phyloP scores from a whole-genome alignment of 2,888 invertebrate species.

The Adineta ricciae region DNA sequence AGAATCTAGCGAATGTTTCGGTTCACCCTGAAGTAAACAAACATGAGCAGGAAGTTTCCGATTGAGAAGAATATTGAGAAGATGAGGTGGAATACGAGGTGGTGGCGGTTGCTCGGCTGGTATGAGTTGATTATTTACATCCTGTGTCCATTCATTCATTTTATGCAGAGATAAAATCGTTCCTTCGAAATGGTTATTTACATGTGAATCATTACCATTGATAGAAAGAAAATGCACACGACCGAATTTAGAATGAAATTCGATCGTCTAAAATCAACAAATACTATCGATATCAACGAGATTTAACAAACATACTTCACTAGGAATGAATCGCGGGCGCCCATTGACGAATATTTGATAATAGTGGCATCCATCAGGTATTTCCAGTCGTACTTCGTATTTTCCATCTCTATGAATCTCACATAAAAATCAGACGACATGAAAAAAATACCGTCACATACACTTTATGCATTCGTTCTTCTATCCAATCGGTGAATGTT shows the following conservation, averaged over 20 bases:
- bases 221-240: not conserved
- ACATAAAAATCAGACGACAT: not conserved
- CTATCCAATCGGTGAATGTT: slow-evolving; percentile 30
- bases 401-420: slow-evolving; percentile 20
- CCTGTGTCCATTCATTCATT: slow-evolving; percentile 95
- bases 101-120: slow-evolving; percentile 53
- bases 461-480: slow-evolving; percentile 26
- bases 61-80: slow-evolving; percentile 93
- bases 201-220: not conserved
- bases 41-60: slow-evolving; percentile 69
- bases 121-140: slow-evolving; percentile 62
- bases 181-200: slow-evolving; percentile 26
- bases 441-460: not conserved
- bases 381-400: slow-evolving; percentile 36
- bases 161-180: slow-evolving; percentile 80
- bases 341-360: slow-evolving; percentile 61
- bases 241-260: not conserved
- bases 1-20: too few species aligned
- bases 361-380: slow-evolving; percentile 88
- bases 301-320: slow-evolving; percentile 40
- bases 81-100: slow-evolving; percentile 92
- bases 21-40: slow-evolving; percentile 29
- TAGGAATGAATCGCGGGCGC: slow-evolving; percentile 44
- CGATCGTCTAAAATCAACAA: not conserved
- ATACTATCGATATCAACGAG: not conserved